Evolutionary conservation across 2,113 vertebrate genomes (phyloP).

Genomic region (Scalopus aquaticus): DNA sequence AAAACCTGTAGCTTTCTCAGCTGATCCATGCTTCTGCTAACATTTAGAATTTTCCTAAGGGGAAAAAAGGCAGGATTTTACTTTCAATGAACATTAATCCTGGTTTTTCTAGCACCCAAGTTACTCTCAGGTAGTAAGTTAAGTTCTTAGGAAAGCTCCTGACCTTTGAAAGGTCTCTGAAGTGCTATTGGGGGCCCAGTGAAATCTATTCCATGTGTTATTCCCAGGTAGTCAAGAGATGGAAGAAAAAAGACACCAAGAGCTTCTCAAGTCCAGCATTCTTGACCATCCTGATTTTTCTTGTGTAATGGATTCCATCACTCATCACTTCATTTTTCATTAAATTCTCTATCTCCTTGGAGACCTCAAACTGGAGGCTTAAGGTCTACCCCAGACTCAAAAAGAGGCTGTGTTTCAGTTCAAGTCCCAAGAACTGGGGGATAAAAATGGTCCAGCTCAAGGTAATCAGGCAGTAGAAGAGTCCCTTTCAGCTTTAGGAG

Average conservation of each 20-base stretch:
- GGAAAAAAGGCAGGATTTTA: constrained; percentile 26
- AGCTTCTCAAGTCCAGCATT: neutral
- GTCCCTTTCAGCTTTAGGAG: too few relatives aligned
- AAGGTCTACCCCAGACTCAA: neutral
- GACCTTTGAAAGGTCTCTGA: constrained; percentile 42
- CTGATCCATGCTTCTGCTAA: constrained; percentile 70
- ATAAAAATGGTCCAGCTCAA: too few relatives aligned
- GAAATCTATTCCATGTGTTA: neutral
- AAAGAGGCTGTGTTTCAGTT: too few relatives aligned
- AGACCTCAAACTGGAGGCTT: neutral
- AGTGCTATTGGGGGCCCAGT: neutral
- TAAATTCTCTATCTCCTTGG: neutral
- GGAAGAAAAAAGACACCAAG: neutral
- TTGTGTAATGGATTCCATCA: too few relatives aligned
- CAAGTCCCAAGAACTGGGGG: too few relatives aligned
- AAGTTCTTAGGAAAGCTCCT: constrained; percentile 47
- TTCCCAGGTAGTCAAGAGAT: neutral
- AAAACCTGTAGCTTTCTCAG: constrained; percentile 61
- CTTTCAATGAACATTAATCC: neutral
- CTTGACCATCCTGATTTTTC: neutral
- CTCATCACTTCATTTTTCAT: neutral
- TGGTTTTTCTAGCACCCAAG: constrained; percentile 62
- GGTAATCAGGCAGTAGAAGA: too few relatives aligned
- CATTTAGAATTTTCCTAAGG: constrained; percentile 68
- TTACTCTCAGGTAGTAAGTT: constrained; percentile 35